Evolutionary conservation across 2,113 vertebrate species (phyloP).

Genomic region (Ciconia boyciana): DNA sequence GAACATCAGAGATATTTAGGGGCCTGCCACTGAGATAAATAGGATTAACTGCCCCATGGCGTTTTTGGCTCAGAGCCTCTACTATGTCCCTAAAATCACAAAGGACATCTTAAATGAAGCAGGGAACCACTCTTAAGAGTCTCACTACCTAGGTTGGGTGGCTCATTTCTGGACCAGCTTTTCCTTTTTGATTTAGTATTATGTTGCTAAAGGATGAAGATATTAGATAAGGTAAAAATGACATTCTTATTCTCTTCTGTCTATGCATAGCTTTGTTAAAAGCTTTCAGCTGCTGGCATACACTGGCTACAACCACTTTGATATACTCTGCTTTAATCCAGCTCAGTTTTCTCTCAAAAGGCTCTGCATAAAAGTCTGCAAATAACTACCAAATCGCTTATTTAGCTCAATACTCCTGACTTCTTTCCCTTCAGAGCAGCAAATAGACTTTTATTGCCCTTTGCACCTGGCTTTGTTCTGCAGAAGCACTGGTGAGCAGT

Average conservation of each 20-base stretch:
- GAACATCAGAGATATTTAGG: constrained; percentile 44
- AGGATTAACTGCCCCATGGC: constrained; percentile 19
- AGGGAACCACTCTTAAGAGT: background rate
- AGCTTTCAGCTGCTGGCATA: background rate
- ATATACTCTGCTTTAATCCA: background rate
- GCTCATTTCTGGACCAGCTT: background rate
- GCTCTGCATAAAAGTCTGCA: background rate
- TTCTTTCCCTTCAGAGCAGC: background rate
- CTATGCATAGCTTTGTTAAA: background rate
- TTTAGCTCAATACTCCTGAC: background rate
- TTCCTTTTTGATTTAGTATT: background rate
- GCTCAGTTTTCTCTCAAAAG: background rate
- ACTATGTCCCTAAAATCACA: constrained; percentile 22
- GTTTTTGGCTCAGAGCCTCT: constrained; percentile 24
- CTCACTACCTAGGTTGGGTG: background rate
- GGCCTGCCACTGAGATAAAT: constrained; percentile 55
- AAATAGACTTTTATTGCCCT: background rate
- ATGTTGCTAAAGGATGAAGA: background rate
- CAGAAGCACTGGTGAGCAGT: background rate
- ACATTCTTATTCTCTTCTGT: background rate
- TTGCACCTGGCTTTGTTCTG: background rate
- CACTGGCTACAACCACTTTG: background rate
- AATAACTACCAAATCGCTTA: background rate
- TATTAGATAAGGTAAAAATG: background rate
- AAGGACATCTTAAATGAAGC: constrained; percentile 38